Percentiles rank a stretch among this genome's conserved stretches.
phyloP scores from a whole-genome alignment of 2,113 vertebrate genomes.

The Phrynosoma blainvillii region DNA sequence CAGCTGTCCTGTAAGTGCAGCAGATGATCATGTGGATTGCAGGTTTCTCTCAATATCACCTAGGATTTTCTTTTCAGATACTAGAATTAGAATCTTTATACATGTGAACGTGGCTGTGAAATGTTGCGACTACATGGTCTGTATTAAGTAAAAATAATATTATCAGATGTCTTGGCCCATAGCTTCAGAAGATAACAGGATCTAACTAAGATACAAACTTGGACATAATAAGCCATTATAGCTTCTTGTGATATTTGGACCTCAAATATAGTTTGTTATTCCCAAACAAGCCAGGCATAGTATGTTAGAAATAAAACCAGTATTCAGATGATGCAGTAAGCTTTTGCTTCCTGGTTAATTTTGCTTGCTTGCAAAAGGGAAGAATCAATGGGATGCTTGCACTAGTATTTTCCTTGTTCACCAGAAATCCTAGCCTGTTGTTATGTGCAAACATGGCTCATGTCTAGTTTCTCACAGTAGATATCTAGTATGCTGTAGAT shows the following conservation, averaged over 20 bases:
- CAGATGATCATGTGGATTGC: neutral
- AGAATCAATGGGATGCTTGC: neutral
- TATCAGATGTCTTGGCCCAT: too few species aligned
- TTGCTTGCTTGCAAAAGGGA: neutral
- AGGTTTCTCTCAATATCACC: neutral
- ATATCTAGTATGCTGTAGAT: constrained; percentile 3
- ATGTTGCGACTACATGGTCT: too few species aligned
- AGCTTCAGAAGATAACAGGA: too few species aligned
- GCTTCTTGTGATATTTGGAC: neutral
- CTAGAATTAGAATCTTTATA: too few species aligned
- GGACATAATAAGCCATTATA: neutral
- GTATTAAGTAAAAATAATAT: too few species aligned
- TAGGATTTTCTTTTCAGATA: too few species aligned
- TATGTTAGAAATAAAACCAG: neutral
- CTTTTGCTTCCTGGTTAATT: neutral
- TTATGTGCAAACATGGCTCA: neutral
- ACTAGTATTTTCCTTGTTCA: neutral
- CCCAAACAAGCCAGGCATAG: neutral
- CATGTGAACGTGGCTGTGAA: too few species aligned
- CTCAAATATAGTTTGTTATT: neutral
- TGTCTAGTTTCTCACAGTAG: neutral
- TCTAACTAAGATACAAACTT: neutral
- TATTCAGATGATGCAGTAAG: neutral
- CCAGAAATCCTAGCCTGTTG: neutral
- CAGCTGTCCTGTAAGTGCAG: neutral